Base-by-base conservation (phyloP, 2,797 vertebrate genomes). In the Brachyrhaphis roseni region DNA sequence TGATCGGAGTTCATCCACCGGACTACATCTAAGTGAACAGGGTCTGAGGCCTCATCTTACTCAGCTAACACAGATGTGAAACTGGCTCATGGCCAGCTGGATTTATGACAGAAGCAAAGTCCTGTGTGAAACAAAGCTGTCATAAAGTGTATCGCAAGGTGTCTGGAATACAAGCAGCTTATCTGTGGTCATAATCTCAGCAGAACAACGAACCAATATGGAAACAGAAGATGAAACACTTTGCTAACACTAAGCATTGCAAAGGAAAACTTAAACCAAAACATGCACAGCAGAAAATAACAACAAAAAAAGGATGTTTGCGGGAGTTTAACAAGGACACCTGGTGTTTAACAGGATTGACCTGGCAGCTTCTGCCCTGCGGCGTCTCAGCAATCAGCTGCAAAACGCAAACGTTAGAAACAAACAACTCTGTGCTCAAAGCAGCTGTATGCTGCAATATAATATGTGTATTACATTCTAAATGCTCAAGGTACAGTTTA, bases 311-410 rank as follows among this genome's bases (percentile, higher is more conserved):
- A 28, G 81, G 66, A 86, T 83, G 85, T 92, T 90, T 85, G 51
- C 71, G 7, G 80, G 71, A 91, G 18, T 23, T 86, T 88, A 89
- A 90, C 85, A 87, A 84, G 90, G 77, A 86, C 88, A 91, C 86
- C 89, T 91, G 92, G 79, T 90, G 90, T 84, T 87, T 83, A 93
- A 93, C 84, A 87, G 86, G 83, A 88, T 73, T 70, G 71, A 88
- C 84, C 83, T 76, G 89, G 90, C 90, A 87, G 88, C 71, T 66
- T 83, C 74, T 87, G 85, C 84, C 92, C 84, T 78, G 79, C 49
- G 72, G 91, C 77, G 16, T 82, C 73, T 57, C 71, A 41, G 64
- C 75, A 79, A 85, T 87, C 82, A 82, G 13, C 59, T 51, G 78
- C 23, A 34, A 41, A 74, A 79, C 0, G 59, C 66, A 76, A 76